These are phyloP conservation scores for Platynereis dumerilii DNA, from an alignment of 2,888 invertebrate species.

Conservation along the genomic window DNA sequence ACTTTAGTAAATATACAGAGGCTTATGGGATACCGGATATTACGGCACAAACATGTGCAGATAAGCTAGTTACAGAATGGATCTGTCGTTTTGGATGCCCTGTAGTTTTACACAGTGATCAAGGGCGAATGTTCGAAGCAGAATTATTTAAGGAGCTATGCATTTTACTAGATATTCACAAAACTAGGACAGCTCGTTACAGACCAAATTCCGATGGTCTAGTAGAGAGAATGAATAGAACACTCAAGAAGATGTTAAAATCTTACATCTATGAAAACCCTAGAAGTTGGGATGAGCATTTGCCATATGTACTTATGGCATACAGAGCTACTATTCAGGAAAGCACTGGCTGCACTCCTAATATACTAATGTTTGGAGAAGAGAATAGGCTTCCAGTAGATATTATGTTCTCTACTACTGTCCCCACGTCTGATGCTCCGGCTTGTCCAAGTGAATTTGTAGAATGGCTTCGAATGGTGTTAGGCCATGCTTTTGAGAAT, in stretches of 20 bases:
- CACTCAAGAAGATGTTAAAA: no score
- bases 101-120: background rate
- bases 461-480: background rate
- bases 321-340: background rate
- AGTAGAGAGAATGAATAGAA: no score
- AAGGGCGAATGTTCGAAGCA: background rate
- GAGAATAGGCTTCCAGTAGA: background rate
- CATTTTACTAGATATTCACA: background rate
- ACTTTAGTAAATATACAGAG: background rate
- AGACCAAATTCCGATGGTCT: slow-evolving; percentile 1
- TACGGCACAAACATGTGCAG: background rate
- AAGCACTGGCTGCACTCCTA: background rate
- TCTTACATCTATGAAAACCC: background rate
- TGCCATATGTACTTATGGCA: background rate
- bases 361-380: background rate
- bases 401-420: background rate
- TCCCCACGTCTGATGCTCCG: background rate
- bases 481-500: background rate
- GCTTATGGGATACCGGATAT: background rate
- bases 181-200: background rate
- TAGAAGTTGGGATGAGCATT: slow-evolving; percentile 3
- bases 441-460: background rate
- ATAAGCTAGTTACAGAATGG: slow-evolving; percentile 1
- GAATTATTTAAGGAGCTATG: background rate
- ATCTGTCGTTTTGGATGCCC: background rate